Base-by-base conservation (phyloP, 2,888 invertebrate genomes). In the Ditylenchus weischeri region DNA sequence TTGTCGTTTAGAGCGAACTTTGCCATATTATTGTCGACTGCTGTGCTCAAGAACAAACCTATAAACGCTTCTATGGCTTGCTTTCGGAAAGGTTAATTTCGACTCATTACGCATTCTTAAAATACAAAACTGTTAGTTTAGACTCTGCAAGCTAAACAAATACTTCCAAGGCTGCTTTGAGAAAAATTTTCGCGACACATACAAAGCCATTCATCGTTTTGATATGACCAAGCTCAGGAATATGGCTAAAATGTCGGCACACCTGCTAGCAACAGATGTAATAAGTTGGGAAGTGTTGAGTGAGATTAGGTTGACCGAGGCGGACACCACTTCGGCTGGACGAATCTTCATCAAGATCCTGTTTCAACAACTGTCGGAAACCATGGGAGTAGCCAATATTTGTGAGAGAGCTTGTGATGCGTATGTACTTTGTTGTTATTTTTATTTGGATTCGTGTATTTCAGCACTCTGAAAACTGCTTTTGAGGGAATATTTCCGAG, bases 1-100 rank as follows among this genome's bases (percentile, higher is more conserved):
- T n/a, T 36, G 35, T 62, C 23, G 77, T 79, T 48, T 78, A 86
- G 86, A 76, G 79, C 38, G 98, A 99, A 84, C 86, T 99, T 11
- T 96, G 96, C 80, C 92, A 95, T 85, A 99, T 99, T 96, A 93
- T 99, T 75, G 86, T 92, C 65, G 98, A 99, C 85, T 98, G 98
- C 84, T 98, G 98, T 85, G 95, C 96, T 6, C 96, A 99, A 84
- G 93, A 94, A 85, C 87, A 98, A 70, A 98, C 96, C 0, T 99
- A 96, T 82, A 95, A 96, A 84, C 94, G 95, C 84, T 98, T 98
- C 83, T 99, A 91, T 81, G 98, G 96, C 0, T 86, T 96, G 38
- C 84, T 99, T 61, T 93, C 94, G 0, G 93, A 93, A 86, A 82
- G 89, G 43, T 43, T 1, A 43, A 1, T 43, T 6, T 43, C 8